Conservation (phyloP, 2,888 invertebrate species). For the Dryobota labecula region DNA sequence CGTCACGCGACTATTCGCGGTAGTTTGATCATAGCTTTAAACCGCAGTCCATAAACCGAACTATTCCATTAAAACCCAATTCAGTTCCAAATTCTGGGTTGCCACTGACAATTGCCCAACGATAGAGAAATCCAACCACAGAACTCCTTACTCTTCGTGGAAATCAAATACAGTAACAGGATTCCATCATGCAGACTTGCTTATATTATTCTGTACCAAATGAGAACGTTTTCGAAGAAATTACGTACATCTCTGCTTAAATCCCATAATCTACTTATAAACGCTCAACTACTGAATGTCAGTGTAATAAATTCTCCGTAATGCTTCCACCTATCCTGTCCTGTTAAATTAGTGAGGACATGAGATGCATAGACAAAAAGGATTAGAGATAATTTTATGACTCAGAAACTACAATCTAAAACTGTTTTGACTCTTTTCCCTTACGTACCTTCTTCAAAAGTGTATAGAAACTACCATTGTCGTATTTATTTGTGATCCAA, state of each 20-base stretch:
- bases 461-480: neutral
- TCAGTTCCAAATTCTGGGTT: neutral
- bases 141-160: neutral
- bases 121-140: neutral
- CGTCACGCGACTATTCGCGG: neutral
- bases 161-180: neutral
- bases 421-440: neutral
- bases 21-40: neutral
- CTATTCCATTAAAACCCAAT: neutral
- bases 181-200: neutral
- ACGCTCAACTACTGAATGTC: constrained; percentile 1
- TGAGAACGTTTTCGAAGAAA: neutral
- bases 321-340: no score
- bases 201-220: neutral
- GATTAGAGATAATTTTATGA: neutral
- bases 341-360: constrained; percentile 19
- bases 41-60: neutral
- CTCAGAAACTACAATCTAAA: neutral
- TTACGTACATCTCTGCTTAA: constrained; percentile 10
- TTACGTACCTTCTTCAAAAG: neutral
- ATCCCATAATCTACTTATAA: constrained; percentile 7
- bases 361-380: constrained; percentile 2
- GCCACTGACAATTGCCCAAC: neutral
- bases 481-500: neutral
- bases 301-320: constrained; percentile 14